A percentile compares a stretch with the other conserved stretches of the same genome.
Evolutionary conservation across 2,797 vertebrate genomes (phyloP).

Genomic region (Platyrinchus mystaceus): DNA sequence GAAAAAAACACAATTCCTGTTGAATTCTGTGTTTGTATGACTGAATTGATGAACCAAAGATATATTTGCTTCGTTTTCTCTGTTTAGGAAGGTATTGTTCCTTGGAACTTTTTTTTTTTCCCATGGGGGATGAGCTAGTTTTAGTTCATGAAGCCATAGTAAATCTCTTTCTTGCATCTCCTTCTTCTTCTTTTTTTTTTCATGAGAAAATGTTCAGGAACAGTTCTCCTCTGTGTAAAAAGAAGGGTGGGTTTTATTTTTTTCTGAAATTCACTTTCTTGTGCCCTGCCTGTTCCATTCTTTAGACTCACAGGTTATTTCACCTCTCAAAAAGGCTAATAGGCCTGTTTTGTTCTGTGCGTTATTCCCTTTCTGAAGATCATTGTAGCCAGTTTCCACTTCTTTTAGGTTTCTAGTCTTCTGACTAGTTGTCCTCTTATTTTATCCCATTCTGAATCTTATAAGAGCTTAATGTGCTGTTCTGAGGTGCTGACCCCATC

Average conservation of each 20-base stretch:
- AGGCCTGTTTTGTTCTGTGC: background rate
- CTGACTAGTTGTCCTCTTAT: background rate
- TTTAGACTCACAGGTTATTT: background rate
- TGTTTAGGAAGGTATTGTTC: background rate
- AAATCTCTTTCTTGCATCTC: background rate
- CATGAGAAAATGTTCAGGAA: background rate
- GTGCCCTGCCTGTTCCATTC: background rate
- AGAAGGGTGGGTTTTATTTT: fast-evolving
- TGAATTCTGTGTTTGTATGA: background rate
- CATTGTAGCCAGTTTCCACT: background rate
- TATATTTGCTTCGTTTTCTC: background rate
- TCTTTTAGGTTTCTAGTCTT: background rate
- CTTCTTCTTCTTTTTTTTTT: background rate
- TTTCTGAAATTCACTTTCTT: background rate
- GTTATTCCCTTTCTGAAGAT: background rate
- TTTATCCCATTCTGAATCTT: background rate
- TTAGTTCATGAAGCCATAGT: background rate
- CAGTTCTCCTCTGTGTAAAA: background rate
- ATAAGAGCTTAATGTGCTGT: background rate
- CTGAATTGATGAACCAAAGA: background rate
- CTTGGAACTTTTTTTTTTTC: background rate
- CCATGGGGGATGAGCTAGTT: background rate
- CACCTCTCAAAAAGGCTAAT: background rate
- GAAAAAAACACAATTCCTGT: background rate
- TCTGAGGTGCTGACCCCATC: background rate